Evolutionary conservation across 2,113 vertebrate species (phyloP), one percentile per base, ranked within the genome.

Genomic region (Falco punctatus): DNA sequence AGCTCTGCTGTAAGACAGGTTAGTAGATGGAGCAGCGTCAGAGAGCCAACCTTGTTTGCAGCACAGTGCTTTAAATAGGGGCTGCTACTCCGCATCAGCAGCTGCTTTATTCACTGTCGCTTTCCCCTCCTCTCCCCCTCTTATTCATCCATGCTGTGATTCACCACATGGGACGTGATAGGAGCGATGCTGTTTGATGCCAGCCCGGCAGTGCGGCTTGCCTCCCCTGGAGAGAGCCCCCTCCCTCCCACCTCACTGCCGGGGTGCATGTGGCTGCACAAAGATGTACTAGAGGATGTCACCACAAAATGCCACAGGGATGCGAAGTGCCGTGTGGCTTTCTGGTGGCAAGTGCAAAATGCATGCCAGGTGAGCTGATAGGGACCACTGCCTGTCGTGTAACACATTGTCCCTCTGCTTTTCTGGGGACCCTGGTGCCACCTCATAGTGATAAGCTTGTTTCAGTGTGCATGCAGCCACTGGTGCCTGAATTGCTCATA

Each of bases 401-500:
- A 7, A 22, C 8, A 1, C 2, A 0, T 4, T 4, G 38, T 15
- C 22, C 66, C 8, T 57, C 23, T 5, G 49, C 77, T 38, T 5
- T 73, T 11, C 81, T 4, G 1, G 59, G 80, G 62, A 80, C 55
- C 57, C 35, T 0, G 8, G 20, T 38, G n/a, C 40, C 57, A 88
- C 51, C 55, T 85, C 3, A 24, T 52, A 51, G 58, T 0, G 2
- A 55, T 10, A 14, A 61, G 94, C 72, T 70, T 19, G 2, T 54
- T 52, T 24, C 48, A 19, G n/a, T 4, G 52, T n/a, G 40, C 55
- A 2, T 61, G 4, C 55, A 24, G 57, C 5, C 24, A 84, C n/a
- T n/a, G 90, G 90, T 94, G 86, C 94, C 65, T 13, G 11, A 6
- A 1, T 16, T 35, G 75, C 86, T 95, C 93, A 85, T 59, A 83